Percentiles rank a stretch among this genome's conserved stretches.
Conservation (phyloP, 1,140 invertebrate genomes). For the Notospermus geniculatus region DNA sequence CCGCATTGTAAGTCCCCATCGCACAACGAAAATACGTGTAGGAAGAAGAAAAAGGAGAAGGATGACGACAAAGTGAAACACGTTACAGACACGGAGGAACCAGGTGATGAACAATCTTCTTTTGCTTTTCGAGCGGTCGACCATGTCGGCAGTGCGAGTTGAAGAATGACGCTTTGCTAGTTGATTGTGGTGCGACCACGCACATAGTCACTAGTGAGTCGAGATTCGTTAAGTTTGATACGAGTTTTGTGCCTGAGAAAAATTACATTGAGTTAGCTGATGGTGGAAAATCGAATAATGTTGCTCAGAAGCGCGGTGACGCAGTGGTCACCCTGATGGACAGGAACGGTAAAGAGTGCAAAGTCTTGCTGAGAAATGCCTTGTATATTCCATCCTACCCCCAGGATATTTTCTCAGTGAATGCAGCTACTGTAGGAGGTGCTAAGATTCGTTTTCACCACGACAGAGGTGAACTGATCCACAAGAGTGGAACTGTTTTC, state of each 20-base stretch:
- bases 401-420: slow-evolving; percentile 21
- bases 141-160: no score
- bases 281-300: slow-evolving; percentile 5
- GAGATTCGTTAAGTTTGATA: slow-evolving; percentile 16
- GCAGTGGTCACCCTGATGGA: slow-evolving; percentile 16
- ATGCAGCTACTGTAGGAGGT: slow-evolving; percentile 16
- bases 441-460: neutral
- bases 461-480: neutral
- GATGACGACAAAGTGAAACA: neutral
- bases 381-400: slow-evolving; percentile 21
- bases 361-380: slow-evolving; percentile 2
- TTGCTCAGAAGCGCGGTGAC: slow-evolving; percentile 14
- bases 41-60: no score
- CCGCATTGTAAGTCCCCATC: neutral
- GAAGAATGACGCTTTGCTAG: slow-evolving; percentile 10
- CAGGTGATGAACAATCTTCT: no score
- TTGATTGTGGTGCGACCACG: slow-evolving; percentile 21
- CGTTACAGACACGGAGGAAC: neutral
- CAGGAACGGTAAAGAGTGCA: slow-evolving; percentile 1
- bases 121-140: neutral
- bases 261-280: slow-evolving; percentile 20
- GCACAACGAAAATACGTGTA: neutral
- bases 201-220: slow-evolving; percentile 20
- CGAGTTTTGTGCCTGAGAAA: slow-evolving; percentile 18
- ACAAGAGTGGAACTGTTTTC: slow-evolving; percentile 5